phyloP scores from a whole-genome alignment of 1,140 invertebrate species.

The Drosophila nigromelanica region DNA sequence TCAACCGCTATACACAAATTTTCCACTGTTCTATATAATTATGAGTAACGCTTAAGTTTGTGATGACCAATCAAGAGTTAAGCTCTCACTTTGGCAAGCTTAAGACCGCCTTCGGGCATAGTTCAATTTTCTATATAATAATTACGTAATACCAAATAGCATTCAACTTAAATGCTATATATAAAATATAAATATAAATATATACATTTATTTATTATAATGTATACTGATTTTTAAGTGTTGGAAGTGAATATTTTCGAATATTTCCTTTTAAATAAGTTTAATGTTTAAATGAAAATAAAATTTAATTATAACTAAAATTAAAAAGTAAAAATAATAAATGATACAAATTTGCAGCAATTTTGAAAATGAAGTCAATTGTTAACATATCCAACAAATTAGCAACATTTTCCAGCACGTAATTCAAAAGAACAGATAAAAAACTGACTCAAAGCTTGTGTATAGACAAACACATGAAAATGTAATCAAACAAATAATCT shows the following conservation, averaged over 20 bases:
- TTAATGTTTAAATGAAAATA: too few relatives aligned
- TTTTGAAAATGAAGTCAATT: too few relatives aligned
- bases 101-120: background rate
- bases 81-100: background rate
- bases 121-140: background rate
- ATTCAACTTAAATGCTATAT: background rate
- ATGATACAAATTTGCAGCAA: too few relatives aligned
- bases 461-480: constrained; percentile 62
- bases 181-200: too few relatives aligned
- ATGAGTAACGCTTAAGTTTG: constrained; percentile 18
- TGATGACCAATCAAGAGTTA: constrained; percentile 15
- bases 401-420: constrained; percentile 20
- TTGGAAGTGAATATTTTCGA: too few relatives aligned
- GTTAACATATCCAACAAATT: constrained; percentile 10
- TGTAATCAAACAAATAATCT: constrained; percentile 64
- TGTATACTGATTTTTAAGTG: too few relatives aligned
- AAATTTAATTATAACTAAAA: too few relatives aligned
- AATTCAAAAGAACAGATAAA: background rate
- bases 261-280: too few relatives aligned
- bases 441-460: constrained; percentile 10
- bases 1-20: constrained; percentile 53
- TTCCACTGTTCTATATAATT: constrained; percentile 59
- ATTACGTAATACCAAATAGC: constrained; percentile 27
- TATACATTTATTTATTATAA: too few relatives aligned
- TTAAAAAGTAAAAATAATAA: too few relatives aligned